Evolutionary conservation across 2,888 invertebrate species (phyloP).

Genomic region (Xanthia icteritia): DNA sequence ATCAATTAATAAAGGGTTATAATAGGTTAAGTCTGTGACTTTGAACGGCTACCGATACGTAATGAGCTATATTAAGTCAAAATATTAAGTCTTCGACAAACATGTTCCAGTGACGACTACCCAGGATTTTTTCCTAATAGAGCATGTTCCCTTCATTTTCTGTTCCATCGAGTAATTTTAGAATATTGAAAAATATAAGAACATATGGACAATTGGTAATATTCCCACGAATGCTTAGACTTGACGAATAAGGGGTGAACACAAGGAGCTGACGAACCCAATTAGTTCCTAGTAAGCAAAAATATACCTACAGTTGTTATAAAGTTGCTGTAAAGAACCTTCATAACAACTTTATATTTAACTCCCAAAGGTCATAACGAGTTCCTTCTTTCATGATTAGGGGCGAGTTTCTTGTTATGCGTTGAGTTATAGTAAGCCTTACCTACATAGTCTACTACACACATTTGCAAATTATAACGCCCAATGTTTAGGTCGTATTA

Average conservation of each 20-base stretch:
- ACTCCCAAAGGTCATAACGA: conserved; percentile 18
- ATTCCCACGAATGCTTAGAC: conserved; percentile 17
- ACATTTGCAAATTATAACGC: conserved; percentile 7
- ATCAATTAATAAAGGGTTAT: not conserved
- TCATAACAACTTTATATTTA: conserved; percentile 16
- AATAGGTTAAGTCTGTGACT: not conserved
- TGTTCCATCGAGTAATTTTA: not conserved
- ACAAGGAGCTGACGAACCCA: conserved; percentile 8
- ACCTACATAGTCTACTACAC: not conserved
- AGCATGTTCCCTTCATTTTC: conserved; percentile 1
- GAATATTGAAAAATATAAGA: conserved; percentile 11
- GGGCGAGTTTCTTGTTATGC: not conserved
- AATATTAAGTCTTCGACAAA: conserved; percentile 32
- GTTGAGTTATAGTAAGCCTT: not conserved
- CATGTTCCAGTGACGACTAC: conserved; percentile 3
- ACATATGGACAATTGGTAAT: conserved; percentile 17
- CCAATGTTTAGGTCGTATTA: not conserved
- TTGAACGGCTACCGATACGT: not conserved
- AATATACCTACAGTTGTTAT: conserved; percentile 2
- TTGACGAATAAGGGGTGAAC: conserved; percentile 18
- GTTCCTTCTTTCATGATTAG: not conserved
- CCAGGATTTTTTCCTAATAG: not conserved
- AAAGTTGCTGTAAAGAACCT: conserved; percentile 27
- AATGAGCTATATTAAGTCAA: too few relatives aligned
- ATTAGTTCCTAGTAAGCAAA: conserved; percentile 1